Evolutionary conservation across 2,888 invertebrate genomes (phyloP), one percentile per base, ranked within the genome.

Genomic region (Noctuana brunneofusca): DNA sequence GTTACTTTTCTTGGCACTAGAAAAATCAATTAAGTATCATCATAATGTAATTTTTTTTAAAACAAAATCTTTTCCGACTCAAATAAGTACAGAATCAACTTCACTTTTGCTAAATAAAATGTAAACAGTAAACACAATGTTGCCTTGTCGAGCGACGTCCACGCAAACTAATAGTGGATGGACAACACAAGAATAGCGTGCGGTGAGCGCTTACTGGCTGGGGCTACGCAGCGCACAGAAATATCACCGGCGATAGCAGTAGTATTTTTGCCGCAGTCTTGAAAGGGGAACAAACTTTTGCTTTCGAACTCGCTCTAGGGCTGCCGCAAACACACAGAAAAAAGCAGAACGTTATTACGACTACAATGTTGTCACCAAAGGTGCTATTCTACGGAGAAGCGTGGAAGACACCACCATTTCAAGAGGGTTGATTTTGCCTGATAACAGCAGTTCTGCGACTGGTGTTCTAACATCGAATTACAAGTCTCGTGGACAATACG

Each of bases 251-350:
- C 93, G 94, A 93, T 92, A 95, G 92, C 90, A 95, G 93, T 88
- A 95, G 93, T 89, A 94, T 93, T 93, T 94, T 94, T 92, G 94
- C 93, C 88, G 94, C 94, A 92, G 94, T 94, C 94, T 94, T 95
- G 93, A 94, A 94, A 93, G 94, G 94, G 89, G 94, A 93, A 93
- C 94, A 94, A 86, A 91, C 92, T 93, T 93, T 93, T 89, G 93
- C 92, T 93, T 93, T 94, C 93, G 89, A 84, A 83, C 91, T 88
- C 86, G 90, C 84, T 86, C 89, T 92, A 91, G 88, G 89, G 89
- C 92, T 92, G 92, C 87, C 84, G 88, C 87, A 86, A 85, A 84
- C 86, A 86, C 86, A 87, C 84, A 83, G 83, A 81, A 87, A 87
- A 86, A 89, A 86, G 83, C 85, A 83, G 75, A 80, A 80, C 73